Evolutionary conservation across 2,888 invertebrate species (phyloP).

Genomic region (Tanypteryx hageni): DNA sequence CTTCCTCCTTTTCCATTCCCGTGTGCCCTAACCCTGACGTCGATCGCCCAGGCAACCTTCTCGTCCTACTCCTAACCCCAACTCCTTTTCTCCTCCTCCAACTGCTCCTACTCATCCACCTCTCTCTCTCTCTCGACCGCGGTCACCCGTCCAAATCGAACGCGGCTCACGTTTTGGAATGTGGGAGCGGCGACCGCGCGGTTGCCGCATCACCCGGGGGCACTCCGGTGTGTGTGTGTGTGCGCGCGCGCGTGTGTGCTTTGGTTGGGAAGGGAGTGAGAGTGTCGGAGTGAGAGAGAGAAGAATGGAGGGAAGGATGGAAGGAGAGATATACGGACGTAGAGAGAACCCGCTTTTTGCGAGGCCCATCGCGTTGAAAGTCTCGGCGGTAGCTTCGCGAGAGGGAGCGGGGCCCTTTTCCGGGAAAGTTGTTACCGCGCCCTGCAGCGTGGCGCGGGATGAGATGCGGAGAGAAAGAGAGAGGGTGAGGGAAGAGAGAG

Average conservation of each 20-base stretch:
- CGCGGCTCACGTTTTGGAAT: constrained; percentile 43
- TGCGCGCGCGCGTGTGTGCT: background rate
- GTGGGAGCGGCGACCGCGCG: background rate
- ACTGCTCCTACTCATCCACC: background rate
- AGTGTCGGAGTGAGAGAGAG: background rate
- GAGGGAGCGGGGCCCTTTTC: background rate
- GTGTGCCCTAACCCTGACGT: background rate
- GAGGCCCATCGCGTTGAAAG: constrained; percentile 20
- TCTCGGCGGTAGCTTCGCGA: background rate
- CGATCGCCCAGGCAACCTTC: background rate
- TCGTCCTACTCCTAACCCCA: background rate
- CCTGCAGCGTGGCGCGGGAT: background rate
- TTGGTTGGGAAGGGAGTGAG: background rate
- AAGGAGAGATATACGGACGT: background rate
- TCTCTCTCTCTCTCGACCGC: background rate
- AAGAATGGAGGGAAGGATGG: background rate
- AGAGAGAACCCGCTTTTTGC: background rate
- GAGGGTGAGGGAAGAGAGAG: background rate
- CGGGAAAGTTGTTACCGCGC: constrained; percentile 13
- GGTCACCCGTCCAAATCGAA: constrained; percentile 53
- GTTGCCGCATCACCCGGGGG: background rate
- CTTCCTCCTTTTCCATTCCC: background rate
- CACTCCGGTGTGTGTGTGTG: background rate
- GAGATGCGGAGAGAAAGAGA: background rate
- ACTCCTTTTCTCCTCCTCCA: background rate